A percentile compares a stretch with the other conserved stretches of the same genome.
Conservation (phyloP, 2,888 invertebrate species). For the Drosophila austrosaltans region DNA sequence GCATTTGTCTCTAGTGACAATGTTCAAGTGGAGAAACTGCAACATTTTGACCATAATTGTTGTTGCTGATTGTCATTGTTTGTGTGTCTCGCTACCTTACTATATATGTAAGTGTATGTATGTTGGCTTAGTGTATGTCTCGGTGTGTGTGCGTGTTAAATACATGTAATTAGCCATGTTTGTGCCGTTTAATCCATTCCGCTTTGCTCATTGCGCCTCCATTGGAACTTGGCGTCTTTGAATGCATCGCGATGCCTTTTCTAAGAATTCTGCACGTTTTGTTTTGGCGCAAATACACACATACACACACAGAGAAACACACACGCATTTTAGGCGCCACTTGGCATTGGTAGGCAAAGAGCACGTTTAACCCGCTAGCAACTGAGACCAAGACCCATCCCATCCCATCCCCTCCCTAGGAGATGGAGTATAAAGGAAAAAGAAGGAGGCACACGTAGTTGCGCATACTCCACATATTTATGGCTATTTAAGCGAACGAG, state of each 20-base stretch:
- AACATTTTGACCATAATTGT: slow-evolving; percentile 74
- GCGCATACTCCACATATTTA: slow-evolving; percentile 78
- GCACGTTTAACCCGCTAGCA: slow-evolving; percentile 76
- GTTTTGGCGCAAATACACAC: slow-evolving; percentile 71
- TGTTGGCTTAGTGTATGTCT: too few relatives aligned
- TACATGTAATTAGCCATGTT: slow-evolving; percentile 80
- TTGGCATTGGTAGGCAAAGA: slow-evolving; percentile 64
- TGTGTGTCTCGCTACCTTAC: slow-evolving; percentile 57
- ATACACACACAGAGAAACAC: background rate
- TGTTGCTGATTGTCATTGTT: slow-evolving; percentile 70
- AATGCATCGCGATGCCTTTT: slow-evolving; percentile 65
- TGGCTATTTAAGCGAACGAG: slow-evolving; percentile 70
- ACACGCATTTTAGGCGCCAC: slow-evolving; percentile 63
- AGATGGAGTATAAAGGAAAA: background rate
- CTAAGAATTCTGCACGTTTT: slow-evolving; percentile 77
- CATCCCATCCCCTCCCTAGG: slow-evolving; percentile 19
- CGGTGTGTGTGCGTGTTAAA: slow-evolving; percentile 63
- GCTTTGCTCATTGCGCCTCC: slow-evolving; percentile 32
- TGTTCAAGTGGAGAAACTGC: slow-evolving; percentile 29
- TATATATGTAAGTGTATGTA: background rate
- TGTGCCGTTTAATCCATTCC: slow-evolving; percentile 77
- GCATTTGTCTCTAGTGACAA: slow-evolving; percentile 60
- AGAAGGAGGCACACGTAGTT: slow-evolving; percentile 27
- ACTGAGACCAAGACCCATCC: slow-evolving; percentile 27
- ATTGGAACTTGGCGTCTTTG: slow-evolving; percentile 33